Percentiles rank a stretch among this genome's conserved stretches.
Evolutionary conservation across 1,140 invertebrate species (phyloP).

Genomic region (Drosophila santomea): DNA sequence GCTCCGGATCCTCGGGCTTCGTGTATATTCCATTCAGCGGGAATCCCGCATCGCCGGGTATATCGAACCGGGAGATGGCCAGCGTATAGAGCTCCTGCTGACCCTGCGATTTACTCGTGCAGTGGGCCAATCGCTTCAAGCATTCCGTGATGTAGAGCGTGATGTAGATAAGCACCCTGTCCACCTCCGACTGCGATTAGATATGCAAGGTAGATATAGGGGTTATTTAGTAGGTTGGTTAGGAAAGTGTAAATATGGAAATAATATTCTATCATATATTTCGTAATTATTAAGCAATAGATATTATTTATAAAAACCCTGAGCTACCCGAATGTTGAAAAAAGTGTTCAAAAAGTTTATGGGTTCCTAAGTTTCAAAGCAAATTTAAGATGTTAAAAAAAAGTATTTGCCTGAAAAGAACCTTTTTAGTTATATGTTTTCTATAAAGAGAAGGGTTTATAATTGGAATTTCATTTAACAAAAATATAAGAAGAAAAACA

Average conservation of each 20-base stretch:
- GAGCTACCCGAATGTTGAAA: too few relatives aligned
- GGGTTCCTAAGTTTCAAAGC: neutral
- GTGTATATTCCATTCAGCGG: slow-evolving; percentile 98
- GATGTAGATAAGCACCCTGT: slow-evolving; percentile 98
- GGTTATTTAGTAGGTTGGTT: neutral
- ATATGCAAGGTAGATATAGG: slow-evolving; percentile 7
- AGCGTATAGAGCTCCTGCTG: slow-evolving; percentile 97
- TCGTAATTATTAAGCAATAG: too few relatives aligned
- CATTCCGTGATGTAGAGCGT: slow-evolving; percentile 99
- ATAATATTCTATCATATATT: neutral
- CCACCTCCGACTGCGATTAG: slow-evolving; percentile 93
- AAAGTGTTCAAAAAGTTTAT: too few relatives aligned
- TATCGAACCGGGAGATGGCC: slow-evolving; percentile 97
- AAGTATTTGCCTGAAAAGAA: neutral
- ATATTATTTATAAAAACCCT: too few relatives aligned
- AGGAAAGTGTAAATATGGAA: too few relatives aligned
- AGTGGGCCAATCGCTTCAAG: slow-evolving; percentile 96
- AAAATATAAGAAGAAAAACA: too few relatives aligned
- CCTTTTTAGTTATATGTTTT: too few relatives aligned
- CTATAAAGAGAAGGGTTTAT: too few relatives aligned
- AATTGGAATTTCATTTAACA: too few relatives aligned
- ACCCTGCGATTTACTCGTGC: slow-evolving; percentile 94
- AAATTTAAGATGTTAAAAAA: neutral
- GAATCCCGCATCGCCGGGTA: slow-evolving; percentile 98
- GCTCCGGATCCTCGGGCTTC: slow-evolving; percentile 94